Percentiles rank a stretch among this genome's conserved stretches.
Evolutionary conservation across 2,797 vertebrate genomes (phyloP).

Genomic region (Cynodonichthys magdalenae): DNA sequence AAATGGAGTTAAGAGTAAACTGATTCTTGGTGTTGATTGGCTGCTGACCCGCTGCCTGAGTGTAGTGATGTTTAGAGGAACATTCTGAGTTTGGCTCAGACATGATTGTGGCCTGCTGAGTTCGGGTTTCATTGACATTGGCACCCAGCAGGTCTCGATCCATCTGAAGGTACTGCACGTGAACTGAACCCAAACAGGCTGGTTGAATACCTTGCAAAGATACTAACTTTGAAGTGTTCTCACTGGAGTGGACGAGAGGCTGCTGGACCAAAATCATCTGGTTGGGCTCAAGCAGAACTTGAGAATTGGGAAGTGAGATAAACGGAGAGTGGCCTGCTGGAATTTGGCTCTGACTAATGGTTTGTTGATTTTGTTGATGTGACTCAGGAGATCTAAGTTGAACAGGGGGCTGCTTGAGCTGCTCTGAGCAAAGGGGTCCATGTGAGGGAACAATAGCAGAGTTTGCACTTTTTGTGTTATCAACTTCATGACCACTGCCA

Average conservation of each 20-base stretch:
- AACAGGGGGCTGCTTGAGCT: conserved; percentile 86
- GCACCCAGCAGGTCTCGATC: conserved; percentile 86
- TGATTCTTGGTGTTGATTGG: conserved; percentile 90
- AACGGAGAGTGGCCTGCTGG: conserved; percentile 81
- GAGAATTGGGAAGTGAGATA: conserved; percentile 86
- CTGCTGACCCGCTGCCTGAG: conserved; percentile 81
- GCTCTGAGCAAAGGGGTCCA: conserved; percentile 82
- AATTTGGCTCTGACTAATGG: conserved; percentile 73
- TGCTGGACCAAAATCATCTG: conserved; percentile 93
- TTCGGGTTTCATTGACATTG: conserved; percentile 81
- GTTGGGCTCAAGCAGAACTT: conserved; percentile 89
- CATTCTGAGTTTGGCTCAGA: conserved; percentile 85
- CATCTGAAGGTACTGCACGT: conserved; percentile 91
- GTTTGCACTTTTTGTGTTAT: conserved; percentile 83
- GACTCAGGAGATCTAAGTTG: conserved; percentile 86
- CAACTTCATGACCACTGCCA: conserved; percentile 73
- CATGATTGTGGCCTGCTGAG: conserved; percentile 80
- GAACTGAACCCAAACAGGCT: conserved; percentile 64
- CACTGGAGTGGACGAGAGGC: conserved; percentile 84
- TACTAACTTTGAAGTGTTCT: conserved; percentile 84
- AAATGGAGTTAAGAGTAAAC: conserved; percentile 94
- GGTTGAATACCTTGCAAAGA: conserved; percentile 84
- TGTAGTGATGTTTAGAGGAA: conserved; percentile 89
- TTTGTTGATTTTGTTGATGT: conserved; percentile 86
- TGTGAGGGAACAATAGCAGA: conserved; percentile 84